Conservation (phyloP, 2,888 invertebrate species). For the Archips xylosteana region DNA sequence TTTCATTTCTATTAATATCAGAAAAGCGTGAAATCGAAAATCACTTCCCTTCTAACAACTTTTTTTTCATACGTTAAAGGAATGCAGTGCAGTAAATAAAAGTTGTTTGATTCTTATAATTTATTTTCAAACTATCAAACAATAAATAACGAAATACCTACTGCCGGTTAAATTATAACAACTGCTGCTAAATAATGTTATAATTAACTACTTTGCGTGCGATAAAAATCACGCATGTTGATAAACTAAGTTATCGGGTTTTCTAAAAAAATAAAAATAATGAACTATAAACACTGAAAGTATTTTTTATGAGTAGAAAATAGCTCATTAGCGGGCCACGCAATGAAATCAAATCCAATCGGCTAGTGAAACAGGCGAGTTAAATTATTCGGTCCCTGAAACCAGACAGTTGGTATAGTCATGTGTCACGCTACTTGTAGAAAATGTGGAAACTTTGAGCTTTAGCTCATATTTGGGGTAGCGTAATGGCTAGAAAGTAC, state of each 20-base stretch:
- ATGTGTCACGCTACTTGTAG: conserved; percentile 32
- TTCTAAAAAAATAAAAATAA: conserved; percentile 16
- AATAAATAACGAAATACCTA: neutral
- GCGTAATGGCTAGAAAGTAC: conserved; percentile 22
- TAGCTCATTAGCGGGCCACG: conserved; percentile 36
- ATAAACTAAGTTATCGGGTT: conserved; percentile 4
- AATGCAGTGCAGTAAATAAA: neutral
- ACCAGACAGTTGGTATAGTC: conserved; percentile 15
- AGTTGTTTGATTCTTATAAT: neutral
- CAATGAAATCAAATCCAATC: conserved; percentile 23
- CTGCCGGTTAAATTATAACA: neutral
- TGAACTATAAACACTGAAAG: conserved; percentile 19
- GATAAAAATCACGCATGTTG: conserved; percentile 18
- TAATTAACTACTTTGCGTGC: conserved; percentile 9
- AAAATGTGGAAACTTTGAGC: conserved; percentile 34
- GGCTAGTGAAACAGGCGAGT: conserved; percentile 3
- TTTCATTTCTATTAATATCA: too few relatives aligned
- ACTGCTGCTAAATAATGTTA: conserved; percentile 2
- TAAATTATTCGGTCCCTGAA: conserved; percentile 5
- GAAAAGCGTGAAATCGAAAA: too few relatives aligned
- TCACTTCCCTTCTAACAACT: neutral
- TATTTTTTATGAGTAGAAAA: conserved; percentile 16
- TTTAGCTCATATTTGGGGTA: conserved; percentile 28
- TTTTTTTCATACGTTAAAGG: neutral
- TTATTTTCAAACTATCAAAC: neutral